phyloP scores from a whole-genome alignment of 1,140 invertebrate genomes.

The Zaprionus kolodkinae region DNA sequence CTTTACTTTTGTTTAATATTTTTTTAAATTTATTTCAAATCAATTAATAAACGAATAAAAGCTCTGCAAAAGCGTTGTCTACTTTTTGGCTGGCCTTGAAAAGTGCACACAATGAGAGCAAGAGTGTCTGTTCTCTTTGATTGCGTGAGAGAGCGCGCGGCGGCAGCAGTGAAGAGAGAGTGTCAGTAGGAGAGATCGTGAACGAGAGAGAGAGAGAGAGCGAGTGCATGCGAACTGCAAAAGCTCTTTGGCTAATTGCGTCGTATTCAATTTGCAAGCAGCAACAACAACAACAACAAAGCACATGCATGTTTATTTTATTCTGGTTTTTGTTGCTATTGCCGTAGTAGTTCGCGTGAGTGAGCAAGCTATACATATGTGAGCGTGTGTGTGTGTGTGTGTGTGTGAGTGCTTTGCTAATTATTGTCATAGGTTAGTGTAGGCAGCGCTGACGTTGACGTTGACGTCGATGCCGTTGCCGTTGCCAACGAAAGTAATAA shows the following conservation, averaged over 20 bases:
- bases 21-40: too few relatives aligned
- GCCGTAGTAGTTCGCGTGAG: constrained; percentile 6
- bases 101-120: background rate
- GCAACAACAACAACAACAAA: constrained; percentile 18
- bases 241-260: constrained; percentile 49
- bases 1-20: background rate
- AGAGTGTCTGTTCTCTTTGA: background rate
- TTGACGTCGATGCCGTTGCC: background rate
- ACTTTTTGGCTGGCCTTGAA: constrained; percentile 57
- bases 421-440: constrained; percentile 82
- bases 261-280: constrained; percentile 28
- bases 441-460: constrained; percentile 33
- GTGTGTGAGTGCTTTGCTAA: constrained; percentile 62
- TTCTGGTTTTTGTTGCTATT: constrained; percentile 10
- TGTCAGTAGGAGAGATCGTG: background rate
- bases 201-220: background rate
- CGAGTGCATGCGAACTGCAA: background rate
- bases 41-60: background rate
- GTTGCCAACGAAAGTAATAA: constrained; percentile 54
- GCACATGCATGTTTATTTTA: constrained; percentile 34
- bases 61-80: constrained; percentile 34
- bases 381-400: background rate
- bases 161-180: background rate
- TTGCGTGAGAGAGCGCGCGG: background rate
- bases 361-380: background rate